Evolutionary conservation across 2,797 vertebrate genomes (phyloP).

Genomic region (Cirrhinus molitorella): DNA sequence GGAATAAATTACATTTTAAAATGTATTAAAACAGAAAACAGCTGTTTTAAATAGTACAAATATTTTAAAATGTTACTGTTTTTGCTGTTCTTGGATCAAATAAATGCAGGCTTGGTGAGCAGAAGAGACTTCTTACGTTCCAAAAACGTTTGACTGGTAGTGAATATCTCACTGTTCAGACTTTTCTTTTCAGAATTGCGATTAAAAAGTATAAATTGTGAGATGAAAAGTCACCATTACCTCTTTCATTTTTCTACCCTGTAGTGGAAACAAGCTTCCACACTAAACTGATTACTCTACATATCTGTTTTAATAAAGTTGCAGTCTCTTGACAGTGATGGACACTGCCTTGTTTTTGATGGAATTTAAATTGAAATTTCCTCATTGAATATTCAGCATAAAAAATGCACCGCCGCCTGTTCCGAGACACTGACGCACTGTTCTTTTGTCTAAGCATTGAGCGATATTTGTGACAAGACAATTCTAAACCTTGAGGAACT

Average conservation of each 20-base stretch:
- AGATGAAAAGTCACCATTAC: background rate
- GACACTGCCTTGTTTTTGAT: slow-evolving; percentile 22
- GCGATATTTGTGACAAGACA: slow-evolving; percentile 35
- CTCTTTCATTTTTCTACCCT: background rate
- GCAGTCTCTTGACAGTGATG: slow-evolving; percentile 34
- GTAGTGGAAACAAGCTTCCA: background rate
- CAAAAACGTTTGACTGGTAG: too few relatives aligned
- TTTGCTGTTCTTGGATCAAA: too few relatives aligned
- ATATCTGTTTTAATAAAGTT: slow-evolving; percentile 29
- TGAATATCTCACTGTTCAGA: background rate
- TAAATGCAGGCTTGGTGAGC: too few relatives aligned
- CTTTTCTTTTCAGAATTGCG: background rate
- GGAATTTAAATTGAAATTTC: slow-evolving; percentile 4
- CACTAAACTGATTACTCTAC: slow-evolving; percentile 24
- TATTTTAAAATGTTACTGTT: too few relatives aligned
- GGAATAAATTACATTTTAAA: too few relatives aligned
- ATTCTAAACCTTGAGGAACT: slow-evolving; percentile 22
- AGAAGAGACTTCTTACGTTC: too few relatives aligned
- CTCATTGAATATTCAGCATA: slow-evolving; percentile 52
- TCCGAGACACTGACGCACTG: background rate
- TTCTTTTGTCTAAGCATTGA: slow-evolving; percentile 38
- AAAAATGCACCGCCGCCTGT: slow-evolving; percentile 35
- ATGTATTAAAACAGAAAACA: too few relatives aligned
- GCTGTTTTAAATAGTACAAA: too few relatives aligned
- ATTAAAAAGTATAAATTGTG: background rate